phyloP scores from a whole-genome alignment of 2,888 invertebrate species.

The Lycaena phlaeas region DNA sequence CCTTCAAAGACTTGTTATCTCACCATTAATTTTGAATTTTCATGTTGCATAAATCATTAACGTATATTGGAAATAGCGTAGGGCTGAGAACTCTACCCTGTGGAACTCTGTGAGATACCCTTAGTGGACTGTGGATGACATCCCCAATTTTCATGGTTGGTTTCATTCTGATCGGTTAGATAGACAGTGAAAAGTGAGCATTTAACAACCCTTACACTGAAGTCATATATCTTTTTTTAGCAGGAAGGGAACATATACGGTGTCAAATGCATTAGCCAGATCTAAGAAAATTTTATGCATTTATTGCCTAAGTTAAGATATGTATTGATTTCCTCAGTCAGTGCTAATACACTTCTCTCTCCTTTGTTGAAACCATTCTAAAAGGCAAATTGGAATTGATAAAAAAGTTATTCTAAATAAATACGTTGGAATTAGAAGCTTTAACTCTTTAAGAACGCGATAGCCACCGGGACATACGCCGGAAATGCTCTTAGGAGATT shows the following conservation, averaged over 20 bases:
- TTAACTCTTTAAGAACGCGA: too few species aligned
- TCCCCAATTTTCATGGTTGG: background rate
- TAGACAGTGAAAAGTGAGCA: background rate
- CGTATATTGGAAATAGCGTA: background rate
- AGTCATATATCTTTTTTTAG: background rate
- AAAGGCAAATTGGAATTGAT: too few species aligned
- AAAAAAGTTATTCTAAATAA: too few species aligned
- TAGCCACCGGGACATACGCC: too few species aligned
- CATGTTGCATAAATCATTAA: too few species aligned
- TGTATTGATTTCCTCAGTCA: background rate
- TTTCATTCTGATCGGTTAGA: too few species aligned
- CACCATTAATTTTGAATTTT: too few species aligned
- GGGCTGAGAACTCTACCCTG: background rate
- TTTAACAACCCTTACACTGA: background rate
- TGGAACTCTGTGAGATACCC: background rate
- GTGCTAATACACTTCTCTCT: too few species aligned
- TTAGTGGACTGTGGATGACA: background rate
- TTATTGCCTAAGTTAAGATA: background rate
- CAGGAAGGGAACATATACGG: background rate
- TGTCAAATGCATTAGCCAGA: background rate
- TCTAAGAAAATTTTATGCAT: background rate
- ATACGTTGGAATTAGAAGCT: too few species aligned
- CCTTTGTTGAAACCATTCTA: too few species aligned
- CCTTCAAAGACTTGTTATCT: too few species aligned
- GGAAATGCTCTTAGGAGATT: too few species aligned